Evolutionary conservation across 2,113 vertebrate genomes (phyloP).

Genomic region (Paratilapia polleni): DNA sequence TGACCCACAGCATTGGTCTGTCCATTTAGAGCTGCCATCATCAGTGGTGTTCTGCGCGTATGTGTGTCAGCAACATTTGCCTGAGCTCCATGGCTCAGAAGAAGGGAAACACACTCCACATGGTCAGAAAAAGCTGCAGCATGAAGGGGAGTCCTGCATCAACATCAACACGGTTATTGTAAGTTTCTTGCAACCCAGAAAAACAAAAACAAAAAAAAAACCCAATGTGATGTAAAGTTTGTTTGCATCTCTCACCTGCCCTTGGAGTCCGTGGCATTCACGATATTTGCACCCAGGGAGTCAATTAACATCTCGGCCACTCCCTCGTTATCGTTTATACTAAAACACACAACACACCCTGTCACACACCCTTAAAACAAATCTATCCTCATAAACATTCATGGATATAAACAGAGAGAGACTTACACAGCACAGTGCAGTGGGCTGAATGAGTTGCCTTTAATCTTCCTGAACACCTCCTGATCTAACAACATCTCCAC

Average conservation of each 20-base stretch:
- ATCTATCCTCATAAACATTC: background rate
- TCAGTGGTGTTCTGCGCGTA: slow-evolving; percentile 90
- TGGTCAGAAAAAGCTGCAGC: slow-evolving; percentile 97
- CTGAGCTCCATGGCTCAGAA: slow-evolving; percentile 93
- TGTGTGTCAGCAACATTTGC: slow-evolving; percentile 86
- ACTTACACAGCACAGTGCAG: slow-evolving; percentile 99
- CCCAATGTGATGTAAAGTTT: background rate
- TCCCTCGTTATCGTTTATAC: slow-evolving; percentile 96
- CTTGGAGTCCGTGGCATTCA: slow-evolving; percentile 91
- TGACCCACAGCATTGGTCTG: slow-evolving; percentile 96
- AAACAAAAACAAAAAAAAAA: background rate
- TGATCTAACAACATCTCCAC: slow-evolving; percentile 95
- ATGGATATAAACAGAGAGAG: background rate
- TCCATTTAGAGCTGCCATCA: slow-evolving; percentile 98
- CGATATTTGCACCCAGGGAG: slow-evolving; percentile 86
- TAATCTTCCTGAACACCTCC: slow-evolving; percentile 89
- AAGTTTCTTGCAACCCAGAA: background rate
- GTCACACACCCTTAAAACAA: slow-evolving; percentile 3
- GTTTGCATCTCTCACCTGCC: slow-evolving; percentile 86
- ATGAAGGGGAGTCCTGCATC: slow-evolving; percentile 90
- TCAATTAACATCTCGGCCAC: slow-evolving; percentile 97
- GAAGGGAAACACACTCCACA: slow-evolving; percentile 93
- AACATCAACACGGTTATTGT: background rate
- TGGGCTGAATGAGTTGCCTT: slow-evolving; percentile 95
- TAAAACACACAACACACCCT: slow-evolving; percentile 64